A percentile compares a stretch with the other conserved stretches of the same genome.
These are phyloP conservation scores for Trachythela sp. DNA, from an alignment of 64 coral and sea anemone species.

Conservation along the genomic window DNA sequence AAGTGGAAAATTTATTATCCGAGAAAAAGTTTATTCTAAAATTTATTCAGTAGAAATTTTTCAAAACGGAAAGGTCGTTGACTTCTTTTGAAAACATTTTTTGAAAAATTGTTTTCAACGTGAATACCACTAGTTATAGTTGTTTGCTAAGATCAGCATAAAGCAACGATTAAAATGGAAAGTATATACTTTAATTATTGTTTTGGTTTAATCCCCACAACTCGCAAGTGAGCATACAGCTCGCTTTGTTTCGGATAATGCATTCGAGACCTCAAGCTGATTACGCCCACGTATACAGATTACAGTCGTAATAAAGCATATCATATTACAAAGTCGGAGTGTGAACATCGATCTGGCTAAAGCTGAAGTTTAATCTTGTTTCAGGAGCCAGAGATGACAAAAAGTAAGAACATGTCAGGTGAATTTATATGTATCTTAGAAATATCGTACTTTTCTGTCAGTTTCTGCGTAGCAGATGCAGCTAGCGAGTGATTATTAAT, in stretches of 20 bases:
- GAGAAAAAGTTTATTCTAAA: too few species aligned
- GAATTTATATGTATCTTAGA: not conserved
- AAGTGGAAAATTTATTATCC: too few species aligned
- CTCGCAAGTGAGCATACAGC: not conserved
- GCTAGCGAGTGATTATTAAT: not conserved
- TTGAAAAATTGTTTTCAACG: too few species aligned
- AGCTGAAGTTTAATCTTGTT: not conserved
- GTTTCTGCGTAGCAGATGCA: not conserved
- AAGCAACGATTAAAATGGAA: not conserved
- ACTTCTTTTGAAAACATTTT: too few species aligned
- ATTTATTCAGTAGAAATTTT: too few species aligned
- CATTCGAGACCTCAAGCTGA: too few species aligned
- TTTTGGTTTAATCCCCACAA: not conserved
- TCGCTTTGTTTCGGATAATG: too few species aligned
- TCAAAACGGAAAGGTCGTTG: too few species aligned
- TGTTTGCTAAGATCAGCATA: not conserved
- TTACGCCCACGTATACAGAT: not conserved
- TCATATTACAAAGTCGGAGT: not conserved
- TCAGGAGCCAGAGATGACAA: not conserved
- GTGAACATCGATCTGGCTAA: not conserved
- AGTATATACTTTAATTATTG: not conserved
- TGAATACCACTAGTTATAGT: too few species aligned
- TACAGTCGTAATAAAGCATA: too few species aligned
- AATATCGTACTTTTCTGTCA: not conserved
- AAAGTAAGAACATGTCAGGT: not conserved